Evolutionary conservation across 37 sponge, comb jelly and placozoan species (phyloP), one percentile per base, ranked within the genome.

Genomic region (Beroe forskalii): DNA sequence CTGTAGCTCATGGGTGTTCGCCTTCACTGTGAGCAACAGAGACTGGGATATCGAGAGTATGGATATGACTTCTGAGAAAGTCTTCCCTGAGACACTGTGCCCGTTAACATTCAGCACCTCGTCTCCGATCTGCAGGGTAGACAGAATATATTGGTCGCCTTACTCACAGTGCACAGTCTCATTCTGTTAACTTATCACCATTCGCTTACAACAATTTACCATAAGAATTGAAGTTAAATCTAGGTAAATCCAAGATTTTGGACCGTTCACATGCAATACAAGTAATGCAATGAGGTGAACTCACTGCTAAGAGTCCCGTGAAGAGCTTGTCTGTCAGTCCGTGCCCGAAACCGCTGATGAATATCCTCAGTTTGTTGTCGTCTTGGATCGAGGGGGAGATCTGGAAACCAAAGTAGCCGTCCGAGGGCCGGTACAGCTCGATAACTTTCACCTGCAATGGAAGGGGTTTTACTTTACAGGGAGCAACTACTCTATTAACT

Each of bases 361-460:
- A 80, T 42, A 80, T 37, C 86, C 86, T 2, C 40, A 80, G 86
- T 80, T 80, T 80, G 48, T 80, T 80, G 17, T 69, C 72, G 20
- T 64, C 66, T 1, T 41, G 55, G n/a, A 80, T 27, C 42, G 86
- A n/a, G 1, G 86, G 86, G 25, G 86, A 80, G 43, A 80, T 80
- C 55, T 80, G 86, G 86, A 80, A 80, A 25, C 86, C 86, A n/a
- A 80, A 80, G 28, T 80, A 80, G 30, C 86, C 86, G 30, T 80
- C 86, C 14, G 8, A 25, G 27, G 86, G 86, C 22, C 86, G 86
- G 30, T 80, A 80, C 86, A 80, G 55, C 48, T 80, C 86, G 22
- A 80, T 80, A 1, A 80, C 86, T 80, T 80, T 80, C n/a, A 80
- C 86, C 86, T 80, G 86, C n/a, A n/a, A n/a, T n/a, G n/a, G n/a